Evolutionary conservation across 2,797 vertebrate species (phyloP), one percentile per base, ranked within the genome.

Genomic region (Cynopterus sphinx): DNA sequence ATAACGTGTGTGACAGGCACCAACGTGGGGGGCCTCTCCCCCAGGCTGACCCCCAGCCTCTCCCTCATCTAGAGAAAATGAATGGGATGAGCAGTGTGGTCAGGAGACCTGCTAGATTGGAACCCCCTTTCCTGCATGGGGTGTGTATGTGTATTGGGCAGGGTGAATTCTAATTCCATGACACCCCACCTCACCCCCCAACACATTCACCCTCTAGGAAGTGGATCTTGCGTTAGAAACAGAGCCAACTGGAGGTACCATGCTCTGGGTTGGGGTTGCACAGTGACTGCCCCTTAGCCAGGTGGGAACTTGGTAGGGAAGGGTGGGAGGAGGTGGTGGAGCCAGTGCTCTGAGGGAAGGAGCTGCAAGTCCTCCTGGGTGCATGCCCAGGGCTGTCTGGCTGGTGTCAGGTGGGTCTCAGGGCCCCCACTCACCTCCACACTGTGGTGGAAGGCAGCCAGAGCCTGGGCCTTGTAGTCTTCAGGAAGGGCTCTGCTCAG

Each of bases 21-120:
- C 94, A 99, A 98, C 0, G 99, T 99, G 17, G 99, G 99, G 49
- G 99, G 99, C 87, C 99, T 99, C 97, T 99, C 99, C 61, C 99
- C 99, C 0, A 99, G 98, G 96, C 98, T 98, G 96, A 98, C 98
- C 83, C 98, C 99, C 90, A 99, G 97, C 81, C 98, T 98, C 97
- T 99, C 99, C 85, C 99, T 98, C 95, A 98, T 96, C 99, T 99
- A 98, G 68, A 96, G 98, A 39, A 97, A 96, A 0, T 13, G 46
- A 84, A 55, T 33, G 9, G 3, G 55, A 41, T 3, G 16, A 46
- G 82, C 49, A 28, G 33, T 9, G 13, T 63, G 39, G 85, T 81
- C 71, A 92, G 82, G 67, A 68, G 65, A 55, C 49, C 24, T 11
- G 61, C 51, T 41, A 5, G 39, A 19, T 33, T 41, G 53, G 36